Conservation (phyloP, 2,113 vertebrate species). For the Egretta garzetta region DNA sequence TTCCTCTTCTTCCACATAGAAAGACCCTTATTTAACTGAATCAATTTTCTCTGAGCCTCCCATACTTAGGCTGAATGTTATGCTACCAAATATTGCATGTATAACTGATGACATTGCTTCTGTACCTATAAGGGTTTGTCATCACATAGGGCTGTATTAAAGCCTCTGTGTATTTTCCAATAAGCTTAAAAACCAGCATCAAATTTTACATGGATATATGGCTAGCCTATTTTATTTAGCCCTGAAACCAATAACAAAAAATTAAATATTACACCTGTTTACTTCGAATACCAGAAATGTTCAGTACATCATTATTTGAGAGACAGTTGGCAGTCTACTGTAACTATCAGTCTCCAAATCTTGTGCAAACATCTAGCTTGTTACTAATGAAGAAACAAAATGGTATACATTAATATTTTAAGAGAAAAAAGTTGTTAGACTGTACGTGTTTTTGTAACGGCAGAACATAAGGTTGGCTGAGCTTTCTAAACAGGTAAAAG, state of each 20-base stretch:
- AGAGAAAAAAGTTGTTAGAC: not conserved
- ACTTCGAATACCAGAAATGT: not conserved
- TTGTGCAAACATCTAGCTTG: not conserved
- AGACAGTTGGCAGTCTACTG: not conserved
- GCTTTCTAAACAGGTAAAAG: not conserved
- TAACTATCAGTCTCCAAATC: not conserved
- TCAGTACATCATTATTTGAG: not conserved
- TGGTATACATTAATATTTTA: not conserved
- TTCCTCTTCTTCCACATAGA: not conserved
- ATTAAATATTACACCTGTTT: not conserved
- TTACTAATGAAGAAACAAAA: not conserved
- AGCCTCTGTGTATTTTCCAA: not conserved
- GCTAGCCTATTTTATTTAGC: not conserved
- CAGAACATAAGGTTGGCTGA: not conserved
- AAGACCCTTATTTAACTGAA: not conserved
- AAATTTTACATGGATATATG: not conserved
- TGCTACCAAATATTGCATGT: not conserved
- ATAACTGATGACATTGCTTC: not conserved
- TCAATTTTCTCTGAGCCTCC: not conserved
- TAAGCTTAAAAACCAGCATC: not conserved
- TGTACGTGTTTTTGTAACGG: not conserved
- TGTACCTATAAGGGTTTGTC: not conserved
- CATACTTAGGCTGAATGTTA: not conserved
- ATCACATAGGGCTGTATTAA: not conserved
- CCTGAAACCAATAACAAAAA: not conserved